Percentiles rank a stretch among this genome's conserved stretches.
These are phyloP conservation scores for Sphaerodactylus townsendi DNA, from an alignment of 2,113 vertebrate genomes.

Conservation along the genomic window DNA sequence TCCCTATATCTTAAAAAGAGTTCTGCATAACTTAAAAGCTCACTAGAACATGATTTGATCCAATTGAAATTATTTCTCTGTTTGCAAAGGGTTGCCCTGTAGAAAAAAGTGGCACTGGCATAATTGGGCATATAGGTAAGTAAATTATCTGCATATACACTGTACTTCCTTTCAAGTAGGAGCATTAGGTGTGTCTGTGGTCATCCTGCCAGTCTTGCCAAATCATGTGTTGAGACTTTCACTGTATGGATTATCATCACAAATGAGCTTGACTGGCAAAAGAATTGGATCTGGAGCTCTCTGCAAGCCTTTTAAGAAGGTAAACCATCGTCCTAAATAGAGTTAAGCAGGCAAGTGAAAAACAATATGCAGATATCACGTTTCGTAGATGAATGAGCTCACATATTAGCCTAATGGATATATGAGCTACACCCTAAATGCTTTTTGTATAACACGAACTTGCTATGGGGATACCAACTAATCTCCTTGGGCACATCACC, in stretches of 20 bases:
- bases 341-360: conserved; percentile 50
- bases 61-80: neutral
- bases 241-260: neutral
- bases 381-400: conserved; percentile 63
- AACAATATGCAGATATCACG: conserved; percentile 66
- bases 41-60: neutral
- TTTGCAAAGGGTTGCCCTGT: neutral
- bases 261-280: neutral
- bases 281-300: conserved; percentile 34
- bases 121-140: neutral
- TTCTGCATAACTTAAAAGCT: neutral
- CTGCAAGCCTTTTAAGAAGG: conserved; percentile 47
- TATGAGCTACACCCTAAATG: conserved; percentile 45
- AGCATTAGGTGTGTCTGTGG: neutral
- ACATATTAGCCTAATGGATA: conserved; percentile 54
- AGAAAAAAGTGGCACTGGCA: neutral
- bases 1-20: neutral
- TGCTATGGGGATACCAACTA: conserved; percentile 52
- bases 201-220: neutral
- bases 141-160: too few relatives aligned
- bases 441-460: conserved; percentile 68
- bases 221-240: conserved; percentile 14
- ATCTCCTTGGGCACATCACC: conserved; percentile 61
- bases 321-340: conserved; percentile 46
- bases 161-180: neutral